Evolutionary conservation across 2,113 vertebrate genomes (phyloP).

Genomic region (Semnopithecus entellus): DNA sequence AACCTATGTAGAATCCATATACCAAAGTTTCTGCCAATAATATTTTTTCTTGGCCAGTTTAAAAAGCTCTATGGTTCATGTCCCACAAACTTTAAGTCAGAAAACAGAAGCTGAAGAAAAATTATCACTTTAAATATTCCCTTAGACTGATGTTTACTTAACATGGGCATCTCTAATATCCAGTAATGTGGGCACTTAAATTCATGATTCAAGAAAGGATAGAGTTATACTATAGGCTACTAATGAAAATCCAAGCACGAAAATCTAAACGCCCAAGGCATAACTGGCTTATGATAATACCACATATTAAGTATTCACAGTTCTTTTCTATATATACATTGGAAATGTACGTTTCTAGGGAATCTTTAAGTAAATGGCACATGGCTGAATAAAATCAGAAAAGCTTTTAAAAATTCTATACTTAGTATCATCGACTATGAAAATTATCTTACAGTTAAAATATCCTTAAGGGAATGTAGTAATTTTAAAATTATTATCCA

Average conservation of each 20-base stretch:
- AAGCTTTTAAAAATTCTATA: constrained; percentile 23
- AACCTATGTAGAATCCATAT: constrained; percentile 19
- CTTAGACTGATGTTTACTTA: neutral
- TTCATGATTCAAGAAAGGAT: constrained; percentile 2
- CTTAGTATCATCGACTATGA: constrained; percentile 25
- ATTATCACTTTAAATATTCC: constrained; percentile 37
- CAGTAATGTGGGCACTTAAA: constrained; percentile 12
- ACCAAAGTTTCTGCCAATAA: neutral
- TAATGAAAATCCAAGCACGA: neutral
- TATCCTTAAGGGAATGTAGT: constrained; percentile 31
- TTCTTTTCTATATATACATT: neutral
- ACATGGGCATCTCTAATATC: neutral
- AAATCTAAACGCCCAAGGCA: neutral
- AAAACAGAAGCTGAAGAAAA: constrained; percentile 4
- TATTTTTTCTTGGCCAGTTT: constrained; percentile 24
- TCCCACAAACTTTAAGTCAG: neutral
- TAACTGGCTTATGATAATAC: neutral
- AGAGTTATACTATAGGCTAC: neutral
- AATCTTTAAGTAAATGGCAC: neutral
- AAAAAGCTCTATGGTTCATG: neutral
- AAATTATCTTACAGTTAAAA: constrained; percentile 46
- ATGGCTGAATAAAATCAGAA: constrained; percentile 34
- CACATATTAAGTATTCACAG: neutral
- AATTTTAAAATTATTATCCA: constrained; percentile 45
- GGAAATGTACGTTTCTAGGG: neutral